These are phyloP conservation scores for Pelagia noctiluca DNA, from an alignment of 30 jellyfish, hydroid and myxozoan species.

Conservation along the genomic window DNA sequence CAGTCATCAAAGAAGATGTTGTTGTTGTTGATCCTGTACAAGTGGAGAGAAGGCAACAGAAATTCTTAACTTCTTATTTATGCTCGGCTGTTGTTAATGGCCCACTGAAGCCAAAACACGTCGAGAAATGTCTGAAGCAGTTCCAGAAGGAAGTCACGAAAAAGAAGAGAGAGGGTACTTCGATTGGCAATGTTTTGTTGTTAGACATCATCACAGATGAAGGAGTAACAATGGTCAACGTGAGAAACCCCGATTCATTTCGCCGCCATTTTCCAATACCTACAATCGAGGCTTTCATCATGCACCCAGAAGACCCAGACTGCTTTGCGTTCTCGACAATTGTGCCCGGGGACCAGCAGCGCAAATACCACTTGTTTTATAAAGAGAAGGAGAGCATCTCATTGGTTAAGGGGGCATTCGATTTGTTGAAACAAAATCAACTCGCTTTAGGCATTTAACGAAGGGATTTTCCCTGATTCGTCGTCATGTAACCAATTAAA, in stretches of 20 bases:
- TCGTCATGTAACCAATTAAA: neutral
- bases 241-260: constrained; percentile 62
- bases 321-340: constrained; percentile 96
- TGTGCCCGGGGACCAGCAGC: constrained; percentile 77
- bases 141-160: constrained; percentile 81
- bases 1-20: neutral
- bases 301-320: constrained; percentile 90
- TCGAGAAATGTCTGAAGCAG: constrained; percentile 85
- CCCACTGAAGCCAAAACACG: constrained; percentile 90
- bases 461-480: neutral
- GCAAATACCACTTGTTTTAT: constrained; percentile 80
- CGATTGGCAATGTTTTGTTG: constrained; percentile 68
- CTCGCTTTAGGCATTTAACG: neutral
- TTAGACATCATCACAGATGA: constrained; percentile 58
- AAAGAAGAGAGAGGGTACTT: constrained; percentile 58
- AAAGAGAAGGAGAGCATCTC: constrained; percentile 52
- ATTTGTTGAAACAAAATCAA: constrained; percentile 47
- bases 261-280: constrained; percentile 80
- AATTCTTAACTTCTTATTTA: constrained; percentile 67
- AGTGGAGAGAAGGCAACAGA: constrained; percentile 43
- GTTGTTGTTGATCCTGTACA: constrained; percentile 14
- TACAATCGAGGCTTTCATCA: constrained; percentile 57
- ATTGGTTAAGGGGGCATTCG: constrained; percentile 50
- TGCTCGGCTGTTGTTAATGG: constrained; percentile 94
- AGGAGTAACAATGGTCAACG: constrained; percentile 85